Evolutionary conservation across 2,797 vertebrate genomes (phyloP), one percentile per base, ranked within the genome.

Genomic region (Limnodromus scolopaceus): DNA sequence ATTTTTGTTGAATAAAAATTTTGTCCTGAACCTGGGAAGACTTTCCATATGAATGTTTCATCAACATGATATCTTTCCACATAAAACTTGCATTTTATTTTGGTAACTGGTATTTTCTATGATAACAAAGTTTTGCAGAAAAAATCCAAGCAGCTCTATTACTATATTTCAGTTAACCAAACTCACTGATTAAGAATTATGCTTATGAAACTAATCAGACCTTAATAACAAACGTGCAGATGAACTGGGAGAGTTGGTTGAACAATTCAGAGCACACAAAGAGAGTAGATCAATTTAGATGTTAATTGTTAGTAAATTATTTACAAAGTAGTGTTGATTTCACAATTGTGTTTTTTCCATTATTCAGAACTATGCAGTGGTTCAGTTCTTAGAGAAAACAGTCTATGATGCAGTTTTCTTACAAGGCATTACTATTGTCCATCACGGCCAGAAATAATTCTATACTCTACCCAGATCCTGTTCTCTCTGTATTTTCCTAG

Each of bases 271-370:
- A 34, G 60, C 54, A 83, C 27, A 79, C 6, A 60, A 12, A 91
- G 4, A 65, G 5, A 32, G 49, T 14, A 1, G 0, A 89, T 87
- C 89, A 75, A 75, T 87, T 91, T 79, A 65, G 41, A 9, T 86
- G 16, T 86, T 82, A 92, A 72, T 69, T 91, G 49, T 64, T 63
- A 69, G 34, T 63, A 76, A 87, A 84, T 85, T 83, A 91, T 92
- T 91, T 69, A 68, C 43, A 64, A 87, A 71, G 8, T 66, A 54
- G 6, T 77, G 65, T 68, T 71, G 16, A 61, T 84, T 77, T 94
- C 85, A 72, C 23, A 53, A 3, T 45, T 46, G 9, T 41, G 10
- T 1, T 51, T 79, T 87, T 81, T 84, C 75, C 2, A 28, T 82
- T 79, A 51, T 39, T 85, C 32, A 82, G 49, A 84, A 32, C 12